phyloP scores from a whole-genome alignment of 2,888 invertebrate genomes.

The Latrodectus elegans region DNA sequence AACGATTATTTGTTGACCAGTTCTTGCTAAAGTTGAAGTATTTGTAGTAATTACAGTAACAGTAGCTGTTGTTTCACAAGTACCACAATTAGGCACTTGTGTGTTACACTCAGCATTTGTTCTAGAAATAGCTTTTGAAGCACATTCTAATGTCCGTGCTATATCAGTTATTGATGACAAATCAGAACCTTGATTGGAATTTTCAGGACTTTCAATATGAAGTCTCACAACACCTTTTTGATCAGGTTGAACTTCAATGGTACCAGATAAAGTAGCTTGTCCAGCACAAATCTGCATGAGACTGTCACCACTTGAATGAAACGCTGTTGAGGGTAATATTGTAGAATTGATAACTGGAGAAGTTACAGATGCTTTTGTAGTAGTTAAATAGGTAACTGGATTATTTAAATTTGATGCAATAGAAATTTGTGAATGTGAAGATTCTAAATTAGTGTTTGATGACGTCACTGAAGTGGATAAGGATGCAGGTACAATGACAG shows the following conservation, averaged over 20 bases:
- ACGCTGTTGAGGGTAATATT: slow-evolving; percentile 40
- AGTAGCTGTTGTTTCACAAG: slow-evolving; percentile 67
- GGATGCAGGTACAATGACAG: neutral
- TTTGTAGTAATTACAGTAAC: slow-evolving; percentile 64
- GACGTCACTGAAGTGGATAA: neutral
- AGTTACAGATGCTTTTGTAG: slow-evolving; percentile 19
- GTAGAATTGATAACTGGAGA: slow-evolving; percentile 33
- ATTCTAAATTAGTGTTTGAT: slow-evolving; percentile 14
- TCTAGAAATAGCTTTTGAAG: slow-evolving; percentile 67
- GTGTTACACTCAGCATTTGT: slow-evolving; percentile 69
- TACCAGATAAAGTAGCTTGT: slow-evolving; percentile 57
- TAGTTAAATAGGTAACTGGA: slow-evolving; percentile 30
- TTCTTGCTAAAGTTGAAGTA: slow-evolving; percentile 61
- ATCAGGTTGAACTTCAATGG: slow-evolving; percentile 64
- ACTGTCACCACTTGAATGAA: slow-evolving; percentile 53
- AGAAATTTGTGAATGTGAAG: neutral
- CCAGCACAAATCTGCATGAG: slow-evolving; percentile 61
- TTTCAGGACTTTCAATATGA: slow-evolving; percentile 66
- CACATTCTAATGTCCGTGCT: slow-evolving; percentile 67
- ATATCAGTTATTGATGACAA: slow-evolving; percentile 69
- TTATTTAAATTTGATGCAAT: slow-evolving; percentile 14
- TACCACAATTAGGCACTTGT: slow-evolving; percentile 57
- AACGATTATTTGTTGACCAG: slow-evolving; percentile 65
- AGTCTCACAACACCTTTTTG: slow-evolving; percentile 66
- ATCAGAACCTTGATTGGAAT: slow-evolving; percentile 65